Evolutionary conservation across 92 coral and sea anemone species (phyloP).

Genomic region (Blastomussa wellsi): DNA sequence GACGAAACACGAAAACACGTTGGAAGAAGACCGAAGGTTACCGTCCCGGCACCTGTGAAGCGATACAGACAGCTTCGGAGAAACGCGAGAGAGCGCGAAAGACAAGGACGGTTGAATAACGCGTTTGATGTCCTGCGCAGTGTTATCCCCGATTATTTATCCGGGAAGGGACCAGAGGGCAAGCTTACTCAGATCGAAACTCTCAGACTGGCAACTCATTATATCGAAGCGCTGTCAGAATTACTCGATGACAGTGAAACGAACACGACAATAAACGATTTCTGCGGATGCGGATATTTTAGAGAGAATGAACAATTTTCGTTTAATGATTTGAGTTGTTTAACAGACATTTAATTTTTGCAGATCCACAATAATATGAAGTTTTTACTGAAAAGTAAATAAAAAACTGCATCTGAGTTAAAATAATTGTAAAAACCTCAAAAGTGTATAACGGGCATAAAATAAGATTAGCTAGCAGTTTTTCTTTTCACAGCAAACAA

Average conservation of each 20-base stretch:
- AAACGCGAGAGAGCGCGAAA: conserved; percentile 95
- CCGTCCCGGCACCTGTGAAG: conserved; percentile 85
- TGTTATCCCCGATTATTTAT: conserved; percentile 94
- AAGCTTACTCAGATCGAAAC: conserved; percentile 97
- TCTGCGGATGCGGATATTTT: conserved; percentile 70
- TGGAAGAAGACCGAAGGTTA: conserved; percentile 67
- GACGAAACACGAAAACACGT: conserved; percentile 58
- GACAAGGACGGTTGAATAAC: conserved; percentile 93
- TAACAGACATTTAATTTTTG: conserved; percentile 22
- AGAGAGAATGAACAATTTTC: conserved; percentile 42
- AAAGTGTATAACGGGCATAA: not conserved
- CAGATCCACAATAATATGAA: not conserved
- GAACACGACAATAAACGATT: conserved; percentile 60
- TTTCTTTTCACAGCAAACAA: not conserved
- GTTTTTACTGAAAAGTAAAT: not conserved
- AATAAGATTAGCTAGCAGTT: not conserved
- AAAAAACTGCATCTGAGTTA: not conserved
- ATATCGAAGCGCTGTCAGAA: conserved; percentile 91
- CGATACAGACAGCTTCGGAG: conserved; percentile 95
- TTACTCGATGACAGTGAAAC: conserved; percentile 82
- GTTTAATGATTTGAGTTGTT: conserved; percentile 29
- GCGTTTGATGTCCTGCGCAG: conserved; percentile 97
- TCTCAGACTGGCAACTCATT: conserved; percentile 88
- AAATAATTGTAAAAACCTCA: not conserved
- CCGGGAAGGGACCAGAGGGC: conserved; percentile 98